phyloP scores from a whole-genome alignment of 2,113 vertebrate species.

The Ardeotis arabs region DNA sequence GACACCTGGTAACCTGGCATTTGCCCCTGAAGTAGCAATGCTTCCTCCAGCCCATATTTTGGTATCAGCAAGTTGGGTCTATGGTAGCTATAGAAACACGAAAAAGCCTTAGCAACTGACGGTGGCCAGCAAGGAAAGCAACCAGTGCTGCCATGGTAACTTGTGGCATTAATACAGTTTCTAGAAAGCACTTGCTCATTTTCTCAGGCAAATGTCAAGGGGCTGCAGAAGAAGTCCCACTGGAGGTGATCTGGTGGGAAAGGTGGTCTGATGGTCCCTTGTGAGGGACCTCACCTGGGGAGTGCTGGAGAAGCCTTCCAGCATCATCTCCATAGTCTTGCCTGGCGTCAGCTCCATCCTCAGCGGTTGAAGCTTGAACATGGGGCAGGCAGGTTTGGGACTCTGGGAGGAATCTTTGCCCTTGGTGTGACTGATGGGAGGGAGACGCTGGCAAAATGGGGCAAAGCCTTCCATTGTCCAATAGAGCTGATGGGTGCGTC shows the following conservation, averaged over 20 bases:
- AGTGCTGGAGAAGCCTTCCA: conserved; percentile 77
- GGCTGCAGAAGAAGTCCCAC: neutral
- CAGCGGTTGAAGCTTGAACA: conserved; percentile 78
- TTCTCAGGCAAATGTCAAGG: conserved; percentile 4
- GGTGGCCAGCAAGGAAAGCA: conserved; percentile 7
- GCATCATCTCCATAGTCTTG: conserved; percentile 72
- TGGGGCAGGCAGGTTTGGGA: neutral
- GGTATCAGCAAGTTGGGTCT: neutral
- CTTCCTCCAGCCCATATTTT: neutral
- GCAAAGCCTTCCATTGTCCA: conserved; percentile 77
- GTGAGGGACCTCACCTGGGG: conserved; percentile 74
- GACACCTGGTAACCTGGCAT: neutral
- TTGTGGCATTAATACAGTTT: neutral
- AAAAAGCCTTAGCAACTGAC: conserved; percentile 25
- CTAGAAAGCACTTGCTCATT: conserved; percentile 9
- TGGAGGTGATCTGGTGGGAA: neutral
- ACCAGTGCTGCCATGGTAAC: conserved; percentile 52
- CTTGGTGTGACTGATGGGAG: neutral
- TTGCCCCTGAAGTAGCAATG: neutral
- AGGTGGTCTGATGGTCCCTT: neutral
- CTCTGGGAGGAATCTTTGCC: neutral
- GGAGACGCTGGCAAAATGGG: neutral
- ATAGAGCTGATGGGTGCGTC: conserved; percentile 75
- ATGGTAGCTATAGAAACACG: conserved; percentile 29
- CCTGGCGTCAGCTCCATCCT: conserved; percentile 80